Evolutionary conservation across 2,888 invertebrate species (phyloP).

Genomic region (Minunthozetes semirufus): DNA sequence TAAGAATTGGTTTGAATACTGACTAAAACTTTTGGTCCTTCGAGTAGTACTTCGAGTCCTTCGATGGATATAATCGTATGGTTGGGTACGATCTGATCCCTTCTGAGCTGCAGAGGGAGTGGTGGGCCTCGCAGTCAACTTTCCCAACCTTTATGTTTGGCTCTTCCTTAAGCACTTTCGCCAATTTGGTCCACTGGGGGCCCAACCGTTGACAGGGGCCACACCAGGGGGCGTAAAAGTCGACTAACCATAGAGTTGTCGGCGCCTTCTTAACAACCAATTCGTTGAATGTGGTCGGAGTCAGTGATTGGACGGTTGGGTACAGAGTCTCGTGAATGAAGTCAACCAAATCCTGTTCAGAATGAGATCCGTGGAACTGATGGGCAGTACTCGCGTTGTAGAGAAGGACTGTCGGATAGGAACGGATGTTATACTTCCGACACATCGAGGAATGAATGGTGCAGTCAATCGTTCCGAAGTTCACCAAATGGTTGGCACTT

Average conservation of each 20-base stretch:
- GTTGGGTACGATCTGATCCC: conserved; percentile 62
- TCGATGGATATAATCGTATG: conserved; percentile 59
- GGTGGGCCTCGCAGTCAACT: conserved; percentile 61
- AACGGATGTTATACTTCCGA: conserved; percentile 55
- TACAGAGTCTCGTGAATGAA: conserved; percentile 54
- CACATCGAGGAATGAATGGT: conserved; percentile 58
- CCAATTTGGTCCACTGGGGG: conserved; percentile 61
- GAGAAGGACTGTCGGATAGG: conserved; percentile 64
- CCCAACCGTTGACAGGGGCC: conserved; percentile 64
- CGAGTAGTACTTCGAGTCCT: conserved; percentile 44
- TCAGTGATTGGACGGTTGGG: conserved; percentile 57
- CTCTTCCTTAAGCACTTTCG: conserved; percentile 52
- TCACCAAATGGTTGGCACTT: conserved; percentile 47
- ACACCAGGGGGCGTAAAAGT: conserved; percentile 69
- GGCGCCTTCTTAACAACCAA: conserved; percentile 54
- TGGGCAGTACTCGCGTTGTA: conserved; percentile 57
- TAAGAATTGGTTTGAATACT: conserved; percentile 43
- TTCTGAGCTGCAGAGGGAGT: conserved; percentile 56
- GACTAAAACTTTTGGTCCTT: conserved; percentile 43
- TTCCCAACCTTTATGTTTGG: conserved; percentile 56
- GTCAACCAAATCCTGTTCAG: conserved; percentile 57
- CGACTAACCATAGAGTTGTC: conserved; percentile 60
- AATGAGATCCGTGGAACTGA: conserved; percentile 56
- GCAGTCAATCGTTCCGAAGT: conserved; percentile 64
- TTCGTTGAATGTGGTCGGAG: conserved; percentile 54